phyloP scores from a whole-genome alignment of 2,888 invertebrate species.

The Cephus sareptanus region DNA sequence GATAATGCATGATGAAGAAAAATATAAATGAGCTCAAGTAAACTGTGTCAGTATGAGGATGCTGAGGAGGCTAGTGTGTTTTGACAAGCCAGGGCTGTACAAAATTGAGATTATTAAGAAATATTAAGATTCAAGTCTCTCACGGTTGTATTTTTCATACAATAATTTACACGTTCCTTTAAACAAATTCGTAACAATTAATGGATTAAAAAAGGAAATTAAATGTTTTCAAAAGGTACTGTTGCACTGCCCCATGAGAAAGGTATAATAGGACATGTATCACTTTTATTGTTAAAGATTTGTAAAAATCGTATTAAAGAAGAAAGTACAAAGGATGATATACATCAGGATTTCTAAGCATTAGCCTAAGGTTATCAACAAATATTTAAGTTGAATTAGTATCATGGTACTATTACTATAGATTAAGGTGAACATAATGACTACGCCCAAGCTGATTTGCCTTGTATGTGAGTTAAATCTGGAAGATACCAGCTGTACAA shows the following conservation, averaged over 20 bases:
- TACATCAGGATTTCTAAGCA: background rate
- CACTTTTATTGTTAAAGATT: background rate
- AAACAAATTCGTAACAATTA: background rate
- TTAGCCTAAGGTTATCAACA: background rate
- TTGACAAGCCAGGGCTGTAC: slow-evolving; percentile 6
- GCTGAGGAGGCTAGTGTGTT: background rate
- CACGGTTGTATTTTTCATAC: background rate
- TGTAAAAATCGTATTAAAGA: background rate
- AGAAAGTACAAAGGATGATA: background rate
- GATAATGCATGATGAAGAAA: background rate
- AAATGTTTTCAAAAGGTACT: background rate
- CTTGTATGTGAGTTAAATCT: slow-evolving; percentile 41
- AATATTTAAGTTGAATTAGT: background rate
- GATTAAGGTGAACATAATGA: background rate
- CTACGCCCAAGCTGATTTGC: slow-evolving; percentile 35
- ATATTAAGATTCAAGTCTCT: background rate
- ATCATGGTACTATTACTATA: background rate
- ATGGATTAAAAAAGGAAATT: background rate
- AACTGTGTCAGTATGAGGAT: background rate
- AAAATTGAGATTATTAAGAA: background rate
- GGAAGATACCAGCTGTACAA: slow-evolving; percentile 35
- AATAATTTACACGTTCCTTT: background rate
- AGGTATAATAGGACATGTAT: background rate
- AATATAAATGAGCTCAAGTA: background rate
- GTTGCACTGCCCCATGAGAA: background rate